Evolutionary conservation across 1,140 invertebrate genomes (phyloP).

Genomic region (Bombus sylvicola): DNA sequence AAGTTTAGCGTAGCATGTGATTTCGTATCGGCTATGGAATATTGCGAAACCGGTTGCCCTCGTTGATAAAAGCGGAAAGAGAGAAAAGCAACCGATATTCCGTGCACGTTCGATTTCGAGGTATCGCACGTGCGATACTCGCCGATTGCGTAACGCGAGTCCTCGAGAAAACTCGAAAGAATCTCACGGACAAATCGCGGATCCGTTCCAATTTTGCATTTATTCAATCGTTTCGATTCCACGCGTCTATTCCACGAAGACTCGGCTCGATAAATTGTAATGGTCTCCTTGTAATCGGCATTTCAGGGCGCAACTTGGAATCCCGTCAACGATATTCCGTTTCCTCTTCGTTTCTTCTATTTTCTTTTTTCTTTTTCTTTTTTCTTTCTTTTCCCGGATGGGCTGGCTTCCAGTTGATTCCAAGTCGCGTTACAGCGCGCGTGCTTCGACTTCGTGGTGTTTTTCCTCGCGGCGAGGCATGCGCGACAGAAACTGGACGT

Average conservation of each 20-base stretch:
- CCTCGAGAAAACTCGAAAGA: background rate
- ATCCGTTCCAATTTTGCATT: background rate
- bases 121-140: constrained; percentile 19
- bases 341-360: background rate
- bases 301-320: constrained; percentile 42
- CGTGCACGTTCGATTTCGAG: constrained; percentile 39
- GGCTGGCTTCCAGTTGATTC: background rate
- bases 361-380: background rate
- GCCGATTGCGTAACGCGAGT: background rate
- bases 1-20: constrained; percentile 19
- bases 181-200: background rate
- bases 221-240: background rate
- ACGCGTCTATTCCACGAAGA: constrained; percentile 24
- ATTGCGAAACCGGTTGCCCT: constrained; percentile 38
- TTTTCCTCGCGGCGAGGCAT: constrained; percentile 31
- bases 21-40: constrained; percentile 33
- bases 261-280: constrained; percentile 38
- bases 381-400: background rate
- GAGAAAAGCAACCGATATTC: background rate
- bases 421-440: constrained; percentile 6
- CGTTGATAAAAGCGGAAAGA: constrained; percentile 31
- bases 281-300: constrained; percentile 14
- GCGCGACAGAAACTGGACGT: constrained; percentile 38
- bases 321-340: constrained; percentile 23
- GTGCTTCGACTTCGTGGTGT: constrained; percentile 23